Evolutionary conservation across 2,113 vertebrate genomes (phyloP), one percentile per base, ranked within the genome.

Genomic region (Chaetodon auriga): DNA sequence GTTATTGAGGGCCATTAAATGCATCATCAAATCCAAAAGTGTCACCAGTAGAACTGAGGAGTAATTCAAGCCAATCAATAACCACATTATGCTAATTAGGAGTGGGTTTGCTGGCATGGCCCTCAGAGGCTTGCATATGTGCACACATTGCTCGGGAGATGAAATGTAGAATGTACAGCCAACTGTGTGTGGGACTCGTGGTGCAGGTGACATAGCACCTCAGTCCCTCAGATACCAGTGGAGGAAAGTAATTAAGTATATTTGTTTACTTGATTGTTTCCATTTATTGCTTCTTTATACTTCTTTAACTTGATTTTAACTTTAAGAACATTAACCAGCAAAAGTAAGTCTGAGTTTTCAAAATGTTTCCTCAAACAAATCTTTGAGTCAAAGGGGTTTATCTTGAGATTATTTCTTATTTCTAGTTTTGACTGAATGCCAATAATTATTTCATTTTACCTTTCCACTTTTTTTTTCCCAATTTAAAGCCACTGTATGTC

Each of bases 11-110:
- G 68, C 69, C 71, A 46, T 81, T 69, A 70, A 76, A 68, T 68
- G 73, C 76, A 78, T 83, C 82, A 66, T 87, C 70, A 66, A 80
- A 77, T 82, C 54, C 18, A 36, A 87, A 89, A 38, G 75, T 87
- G 65, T 87, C 69, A 81, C 64, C 13, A 54, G 43, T 30, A 68
- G 53, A 84, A 83, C 6, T 82, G 78, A 71, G 48, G 53, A 1
- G 43, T 72, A 62, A 81, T 89, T 85, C 60, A 65, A 48, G 41
- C 46, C 62, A 78, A 86, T 89, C 83, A 80, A 75, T 80, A 58
- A 75, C 61, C 8, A 25, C 43, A 73, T 78, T 75, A 51, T 74
- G 58, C 41, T 78, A 80, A 75, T 75, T 70, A 55, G 38, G 54
- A 55, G 41, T 23, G 25, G n/a, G 23, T 57, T 78, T 61, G 21